Evolutionary conservation across 2,888 invertebrate genomes (phyloP), one percentile per base, ranked within the genome.

Genomic region (Epiblema foenella): DNA sequence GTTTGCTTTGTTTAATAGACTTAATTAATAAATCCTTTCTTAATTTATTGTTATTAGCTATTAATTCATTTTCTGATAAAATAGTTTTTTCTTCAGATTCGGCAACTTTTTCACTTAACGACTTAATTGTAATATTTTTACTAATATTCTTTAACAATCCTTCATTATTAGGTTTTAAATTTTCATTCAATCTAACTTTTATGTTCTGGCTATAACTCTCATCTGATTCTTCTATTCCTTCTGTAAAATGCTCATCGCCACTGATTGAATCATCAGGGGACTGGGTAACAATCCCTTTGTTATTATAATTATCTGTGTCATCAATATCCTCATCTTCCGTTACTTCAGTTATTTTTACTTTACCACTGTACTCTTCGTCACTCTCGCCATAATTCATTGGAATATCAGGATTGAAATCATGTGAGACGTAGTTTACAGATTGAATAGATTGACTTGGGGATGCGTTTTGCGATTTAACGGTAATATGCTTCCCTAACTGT

Each of bases 331-430:
- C 85, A 67, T 87, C 77, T 49, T 84, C 82, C 15, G 77, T 80
- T 15, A 91, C 73, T 83, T 91, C 91, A 42, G 86, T 85, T 68
- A 90, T 89, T 80, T 86, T 86, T 46, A 90, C 82, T 77, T 81
- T 83, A n/a, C 79, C 81, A 24, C 78, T 58, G 69, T 78, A 77
- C 65, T 89, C 87, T 1, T 85, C 79, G 65, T 86, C 86, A 73
- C 83, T 83, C 3, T 77, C 80, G 39, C 59, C 75, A 57, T 81
- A 77, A 63, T 81, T 74, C 15, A 46, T 71, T 69, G 33, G 77
- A 76, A 68, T 75, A 67, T 66, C 67, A 60, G 76, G 72, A 72
- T 78, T 76, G 8, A 71, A 76, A 67, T 83, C 58, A 73, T 79
- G 77, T 64, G 77, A 75, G 68, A 80, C 2, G 75, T 33, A 68